phyloP scores from a whole-genome alignment of 2,797 vertebrate species.

The Ctenopoma multispine region DNA sequence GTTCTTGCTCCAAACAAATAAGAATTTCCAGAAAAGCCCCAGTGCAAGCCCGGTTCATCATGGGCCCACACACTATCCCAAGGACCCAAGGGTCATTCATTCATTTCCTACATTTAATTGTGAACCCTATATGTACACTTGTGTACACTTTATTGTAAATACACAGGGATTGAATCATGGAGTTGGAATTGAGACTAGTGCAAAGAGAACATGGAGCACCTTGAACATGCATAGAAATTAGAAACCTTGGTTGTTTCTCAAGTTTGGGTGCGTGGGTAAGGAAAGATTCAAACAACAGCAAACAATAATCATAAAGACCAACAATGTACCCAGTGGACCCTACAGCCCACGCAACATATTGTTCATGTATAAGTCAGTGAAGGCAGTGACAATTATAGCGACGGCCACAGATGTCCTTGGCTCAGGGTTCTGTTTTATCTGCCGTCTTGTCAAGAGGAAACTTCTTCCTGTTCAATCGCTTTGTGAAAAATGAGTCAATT shows the following conservation, averaged over 20 bases:
- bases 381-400: conserved; percentile 22
- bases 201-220: not conserved
- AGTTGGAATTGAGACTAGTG: not conserved
- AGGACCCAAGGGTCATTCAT: conserved; percentile 49
- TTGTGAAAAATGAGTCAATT: conserved; percentile 82
- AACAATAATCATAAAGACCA: conserved; percentile 10
- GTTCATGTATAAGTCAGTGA: conserved; percentile 44
- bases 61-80: conserved; percentile 15
- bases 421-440: conserved; percentile 47
- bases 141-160: not conserved
- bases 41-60: conserved; percentile 8
- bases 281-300: conserved; percentile 5
- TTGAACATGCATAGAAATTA: not conserved
- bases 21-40: conserved; percentile 29
- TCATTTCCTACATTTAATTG: not conserved
- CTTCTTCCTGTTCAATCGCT: conserved; percentile 54
- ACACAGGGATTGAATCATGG: not conserved
- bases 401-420: conserved; percentile 56
- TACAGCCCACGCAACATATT: conserved; percentile 45
- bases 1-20: conserved; percentile 32
- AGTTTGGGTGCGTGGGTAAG: not conserved
- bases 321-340: conserved; percentile 10
- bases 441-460: conserved; percentile 52
- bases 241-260: too few relatives aligned
- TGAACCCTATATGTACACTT: not conserved